Evolutionary conservation across 2,888 invertebrate species (phyloP).

Genomic region (Augochlorella aurata): DNA sequence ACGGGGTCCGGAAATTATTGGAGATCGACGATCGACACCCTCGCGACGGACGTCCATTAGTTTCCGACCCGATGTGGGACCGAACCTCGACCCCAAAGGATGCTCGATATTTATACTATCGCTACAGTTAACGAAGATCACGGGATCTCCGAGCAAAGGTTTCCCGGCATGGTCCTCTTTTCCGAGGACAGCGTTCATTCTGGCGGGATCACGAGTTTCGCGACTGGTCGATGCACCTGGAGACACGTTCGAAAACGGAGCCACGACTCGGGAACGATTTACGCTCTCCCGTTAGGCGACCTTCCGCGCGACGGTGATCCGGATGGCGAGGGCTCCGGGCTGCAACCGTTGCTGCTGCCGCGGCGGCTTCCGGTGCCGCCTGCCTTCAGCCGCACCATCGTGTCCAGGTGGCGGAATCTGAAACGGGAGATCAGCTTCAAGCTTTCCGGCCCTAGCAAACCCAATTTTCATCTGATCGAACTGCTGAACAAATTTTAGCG

Average conservation of each 20-base stretch:
- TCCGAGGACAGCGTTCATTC: conserved; percentile 39
- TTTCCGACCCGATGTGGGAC: background rate
- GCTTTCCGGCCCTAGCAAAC: too few species aligned
- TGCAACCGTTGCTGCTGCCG: conserved; percentile 85
- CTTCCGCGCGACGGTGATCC: conserved; percentile 77
- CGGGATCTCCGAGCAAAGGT: background rate
- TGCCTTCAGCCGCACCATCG: conserved; percentile 90
- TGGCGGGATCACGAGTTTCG: background rate
- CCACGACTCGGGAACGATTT: conserved; percentile 51
- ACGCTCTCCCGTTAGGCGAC: conserved; percentile 77
- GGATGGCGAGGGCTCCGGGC: conserved; percentile 88
- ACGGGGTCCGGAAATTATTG: background rate
- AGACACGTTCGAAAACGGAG: conserved; percentile 24
- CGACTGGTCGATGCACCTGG: conserved; percentile 16
- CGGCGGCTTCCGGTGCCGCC: conserved; percentile 82
- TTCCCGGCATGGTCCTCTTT: too few species aligned
- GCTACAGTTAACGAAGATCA: background rate
- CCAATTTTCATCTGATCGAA: too few species aligned
- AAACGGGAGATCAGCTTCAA: background rate
- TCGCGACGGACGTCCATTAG: background rate
- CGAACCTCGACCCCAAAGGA: background rate
- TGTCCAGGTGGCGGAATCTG: conserved; percentile 93
- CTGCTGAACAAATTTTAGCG: background rate
- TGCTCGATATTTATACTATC: background rate
- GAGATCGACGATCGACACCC: conserved; percentile 4